Evolutionary conservation across 2,113 vertebrate species (phyloP).

Genomic region (Pipa parva): DNA sequence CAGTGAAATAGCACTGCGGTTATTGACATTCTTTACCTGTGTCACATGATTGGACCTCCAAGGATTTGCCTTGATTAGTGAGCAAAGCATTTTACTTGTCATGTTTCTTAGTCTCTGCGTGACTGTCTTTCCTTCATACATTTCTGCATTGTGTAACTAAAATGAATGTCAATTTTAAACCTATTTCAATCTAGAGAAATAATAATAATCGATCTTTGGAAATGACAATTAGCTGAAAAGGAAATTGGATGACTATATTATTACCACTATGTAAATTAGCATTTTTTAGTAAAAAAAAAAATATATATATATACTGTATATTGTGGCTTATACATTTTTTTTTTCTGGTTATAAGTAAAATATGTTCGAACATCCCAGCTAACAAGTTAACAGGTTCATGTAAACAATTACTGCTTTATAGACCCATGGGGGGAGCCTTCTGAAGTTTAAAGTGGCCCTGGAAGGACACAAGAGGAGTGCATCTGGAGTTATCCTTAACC

Average conservation of each 20-base stretch:
- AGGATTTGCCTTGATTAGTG: constrained; percentile 28
- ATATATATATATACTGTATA: too few species aligned
- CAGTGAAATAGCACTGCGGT: constrained; percentile 9
- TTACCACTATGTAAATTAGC: constrained; percentile 22
- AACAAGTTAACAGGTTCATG: too few species aligned
- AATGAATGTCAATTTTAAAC: constrained; percentile 31
- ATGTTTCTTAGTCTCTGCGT: constrained; percentile 2
- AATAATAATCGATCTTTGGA: constrained; percentile 24
- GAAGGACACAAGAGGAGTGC: too few species aligned
- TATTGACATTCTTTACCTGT: constrained; percentile 33
- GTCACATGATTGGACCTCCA: constrained; percentile 23
- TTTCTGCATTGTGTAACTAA: constrained; percentile 15
- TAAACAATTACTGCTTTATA: not conserved
- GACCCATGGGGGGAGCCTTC: too few species aligned
- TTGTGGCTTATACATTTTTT: not conserved
- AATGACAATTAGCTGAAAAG: constrained; percentile 24
- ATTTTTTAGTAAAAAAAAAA: too few species aligned
- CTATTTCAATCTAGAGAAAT: constrained; percentile 27
- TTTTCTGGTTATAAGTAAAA: too few species aligned
- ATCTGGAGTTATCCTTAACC: too few species aligned
- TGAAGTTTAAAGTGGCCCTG: too few species aligned
- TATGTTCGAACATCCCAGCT: too few species aligned
- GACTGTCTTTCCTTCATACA: constrained; percentile 6
- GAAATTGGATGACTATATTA: constrained; percentile 30
- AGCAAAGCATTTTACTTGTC: constrained; percentile 18